These are phyloP conservation scores for Bicyclus anynana DNA, from an alignment of 1,140 invertebrate species.

Conservation along the genomic window DNA sequence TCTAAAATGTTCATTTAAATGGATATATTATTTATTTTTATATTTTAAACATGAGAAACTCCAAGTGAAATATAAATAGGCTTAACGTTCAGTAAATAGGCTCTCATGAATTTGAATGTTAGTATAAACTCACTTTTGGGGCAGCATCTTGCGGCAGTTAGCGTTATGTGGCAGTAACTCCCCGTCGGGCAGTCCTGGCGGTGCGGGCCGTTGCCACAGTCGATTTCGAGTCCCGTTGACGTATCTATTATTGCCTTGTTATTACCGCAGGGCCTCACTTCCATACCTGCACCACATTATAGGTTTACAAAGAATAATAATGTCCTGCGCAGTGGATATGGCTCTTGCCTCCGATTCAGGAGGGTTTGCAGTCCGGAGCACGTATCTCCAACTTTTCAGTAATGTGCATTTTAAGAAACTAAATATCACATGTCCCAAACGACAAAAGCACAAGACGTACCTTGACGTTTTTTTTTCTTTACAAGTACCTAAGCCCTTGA, in stretches of 20 bases:
- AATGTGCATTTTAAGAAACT: too few species aligned
- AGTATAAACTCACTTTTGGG: conserved; percentile 81
- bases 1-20: too few species aligned
- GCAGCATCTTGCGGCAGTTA: conserved; percentile 88
- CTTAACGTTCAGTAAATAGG: background rate
- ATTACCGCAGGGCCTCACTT: conserved; percentile 92
- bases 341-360: too few species aligned
- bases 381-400: too few species aligned
- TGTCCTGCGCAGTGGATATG: too few species aligned
- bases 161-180: conserved; percentile 90
- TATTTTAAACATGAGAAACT: background rate
- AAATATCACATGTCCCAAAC: too few species aligned
- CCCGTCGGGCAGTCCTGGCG: conserved; percentile 88
- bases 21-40: too few species aligned
- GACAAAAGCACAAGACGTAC: too few species aligned
- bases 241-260: conserved; percentile 85
- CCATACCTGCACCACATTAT: conserved; percentile 80
- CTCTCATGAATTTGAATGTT: background rate
- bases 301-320: background rate
- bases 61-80: background rate
- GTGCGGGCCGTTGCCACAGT: conserved; percentile 89
- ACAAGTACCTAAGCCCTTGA: too few species aligned
- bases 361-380: too few species aligned
- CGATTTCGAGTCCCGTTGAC: conserved; percentile 85
- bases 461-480: too few species aligned